Base-by-base conservation (phyloP, 2,113 vertebrate species). In the Brienomyrus longianalis region DNA sequence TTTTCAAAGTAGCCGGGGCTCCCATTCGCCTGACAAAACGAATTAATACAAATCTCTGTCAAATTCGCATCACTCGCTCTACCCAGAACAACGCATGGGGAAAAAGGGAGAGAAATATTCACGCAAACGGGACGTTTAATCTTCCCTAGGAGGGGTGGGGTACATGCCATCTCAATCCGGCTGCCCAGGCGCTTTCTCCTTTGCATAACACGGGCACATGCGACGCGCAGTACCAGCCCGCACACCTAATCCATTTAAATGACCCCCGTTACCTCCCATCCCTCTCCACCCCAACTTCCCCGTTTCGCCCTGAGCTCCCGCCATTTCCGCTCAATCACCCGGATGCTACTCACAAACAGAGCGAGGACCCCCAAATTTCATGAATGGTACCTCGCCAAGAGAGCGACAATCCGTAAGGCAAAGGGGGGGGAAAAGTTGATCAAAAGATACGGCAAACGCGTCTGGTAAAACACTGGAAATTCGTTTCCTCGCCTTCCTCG, bases 341-440 rank as follows among this genome's bases (percentile, higher is more conserved):
- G 93, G 95, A 96, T 93, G 93, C 94, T 95, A 94, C 95, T 94
- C 93, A 88, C 92, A 90, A 89, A 88, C 89, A 92, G 92, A 91
- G 87, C 85, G 93, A 88, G 94, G 90, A 94, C 92, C 89, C 92
- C 92, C 92, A 93, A 92, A 94, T 94, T 94, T 92, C 95, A 95
- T 95, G 96, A 96, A 96, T 95, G 95, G 95, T 96, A 95, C 94
- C 94, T 94, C 92, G 93, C 94, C 95, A 93, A 93, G 95, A 94
- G 95, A 96, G 95, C 94, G 94, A 95, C 95, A 90, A 94, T 95
- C 93, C 94, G 94, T 93, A 94, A 93, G 90, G 93, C 54, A 70
- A 74, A 83, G 90, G 70, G 51, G 70, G 39, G 90, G 90, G 83
- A 88, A 92, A 96, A 96, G 96, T 96, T 96, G 92, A 94, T 93